Evolutionary conservation across 1,140 invertebrate species (phyloP).

Genomic region (Drosophila guanche): DNA sequence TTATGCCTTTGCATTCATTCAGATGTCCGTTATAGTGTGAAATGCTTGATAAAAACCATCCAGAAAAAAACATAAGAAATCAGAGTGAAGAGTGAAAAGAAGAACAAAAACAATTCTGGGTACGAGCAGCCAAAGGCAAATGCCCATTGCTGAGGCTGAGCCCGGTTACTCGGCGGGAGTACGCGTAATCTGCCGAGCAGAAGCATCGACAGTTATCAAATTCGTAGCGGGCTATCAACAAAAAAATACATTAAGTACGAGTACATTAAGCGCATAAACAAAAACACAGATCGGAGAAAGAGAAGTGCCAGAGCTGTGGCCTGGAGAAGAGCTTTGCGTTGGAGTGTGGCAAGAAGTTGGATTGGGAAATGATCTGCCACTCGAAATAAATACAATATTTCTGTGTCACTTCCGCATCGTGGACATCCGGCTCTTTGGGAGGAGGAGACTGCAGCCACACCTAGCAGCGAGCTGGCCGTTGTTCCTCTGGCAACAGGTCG

Average conservation of each 20-base stretch:
- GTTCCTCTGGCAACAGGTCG: constrained; percentile 43
- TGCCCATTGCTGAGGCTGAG: constrained; percentile 9
- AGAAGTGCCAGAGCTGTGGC: too few species aligned
- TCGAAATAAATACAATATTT: constrained; percentile 2
- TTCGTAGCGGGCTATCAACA: constrained; percentile 3
- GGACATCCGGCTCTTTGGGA: not conserved
- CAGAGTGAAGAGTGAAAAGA: not conserved
- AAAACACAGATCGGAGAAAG: constrained; percentile 21
- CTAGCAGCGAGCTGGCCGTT: constrained; percentile 4
- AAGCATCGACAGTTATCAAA: constrained; percentile 16
- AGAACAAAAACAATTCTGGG: too few species aligned
- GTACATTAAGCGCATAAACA: constrained; percentile 42
- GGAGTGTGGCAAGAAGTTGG: constrained; percentile 6
- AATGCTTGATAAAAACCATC: constrained; percentile 12
- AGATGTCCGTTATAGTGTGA: constrained; percentile 16
- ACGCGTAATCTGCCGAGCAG: not conserved
- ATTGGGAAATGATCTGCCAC: too few species aligned
- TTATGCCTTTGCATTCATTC: constrained; percentile 19
- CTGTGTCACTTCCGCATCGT: constrained; percentile 39
- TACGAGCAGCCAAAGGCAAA: not conserved
- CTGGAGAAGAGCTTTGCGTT: not conserved
- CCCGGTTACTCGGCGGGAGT: not conserved
- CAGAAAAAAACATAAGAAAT: constrained; percentile 9
- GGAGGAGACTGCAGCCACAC: constrained; percentile 3
- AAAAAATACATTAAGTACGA: not conserved